Conservation (phyloP, 2,113 vertebrate genomes). For the Phoenicopterus ruber region DNA sequence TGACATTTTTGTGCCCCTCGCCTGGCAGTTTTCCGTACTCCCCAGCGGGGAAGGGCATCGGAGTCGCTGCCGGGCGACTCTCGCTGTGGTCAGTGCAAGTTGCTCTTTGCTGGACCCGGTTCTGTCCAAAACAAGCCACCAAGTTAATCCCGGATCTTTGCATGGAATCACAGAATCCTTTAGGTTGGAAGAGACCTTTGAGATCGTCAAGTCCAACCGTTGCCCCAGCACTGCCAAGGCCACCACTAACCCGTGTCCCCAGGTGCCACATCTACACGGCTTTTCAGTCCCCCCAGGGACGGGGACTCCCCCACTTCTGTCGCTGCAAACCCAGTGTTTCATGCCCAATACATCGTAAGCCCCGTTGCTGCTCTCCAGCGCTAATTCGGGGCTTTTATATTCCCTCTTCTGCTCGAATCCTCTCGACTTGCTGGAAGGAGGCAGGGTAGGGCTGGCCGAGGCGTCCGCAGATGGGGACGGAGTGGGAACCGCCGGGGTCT, state of each 20-base stretch:
- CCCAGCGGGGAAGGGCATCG: fast-evolving
- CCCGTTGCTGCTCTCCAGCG: background rate
- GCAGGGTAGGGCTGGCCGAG: background rate
- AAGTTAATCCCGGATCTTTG: background rate
- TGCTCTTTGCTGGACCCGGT: background rate
- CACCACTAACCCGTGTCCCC: too few relatives aligned
- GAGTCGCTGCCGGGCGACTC: background rate
- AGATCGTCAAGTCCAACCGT: too few relatives aligned
- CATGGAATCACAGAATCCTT: too few relatives aligned
- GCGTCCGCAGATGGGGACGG: fast-evolving
- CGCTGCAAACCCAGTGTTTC: background rate
- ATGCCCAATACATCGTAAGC: background rate
- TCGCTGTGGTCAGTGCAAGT: fast-evolving
- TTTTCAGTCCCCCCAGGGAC: too few relatives aligned
- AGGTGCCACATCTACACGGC: too few relatives aligned
- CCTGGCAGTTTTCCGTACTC: fast-evolving
- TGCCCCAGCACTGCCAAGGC: too few relatives aligned
- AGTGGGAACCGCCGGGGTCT: background rate
- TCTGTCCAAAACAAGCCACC: background rate
- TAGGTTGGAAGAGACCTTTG: too few relatives aligned
- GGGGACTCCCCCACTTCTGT: too few relatives aligned
- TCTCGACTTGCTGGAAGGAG: background rate
- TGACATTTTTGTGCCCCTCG: background rate
- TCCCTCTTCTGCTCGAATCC: background rate
- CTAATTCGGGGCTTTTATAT: background rate